Base-by-base conservation (phyloP, 2,113 vertebrate species). In the Triplophysa tibetana region DNA sequence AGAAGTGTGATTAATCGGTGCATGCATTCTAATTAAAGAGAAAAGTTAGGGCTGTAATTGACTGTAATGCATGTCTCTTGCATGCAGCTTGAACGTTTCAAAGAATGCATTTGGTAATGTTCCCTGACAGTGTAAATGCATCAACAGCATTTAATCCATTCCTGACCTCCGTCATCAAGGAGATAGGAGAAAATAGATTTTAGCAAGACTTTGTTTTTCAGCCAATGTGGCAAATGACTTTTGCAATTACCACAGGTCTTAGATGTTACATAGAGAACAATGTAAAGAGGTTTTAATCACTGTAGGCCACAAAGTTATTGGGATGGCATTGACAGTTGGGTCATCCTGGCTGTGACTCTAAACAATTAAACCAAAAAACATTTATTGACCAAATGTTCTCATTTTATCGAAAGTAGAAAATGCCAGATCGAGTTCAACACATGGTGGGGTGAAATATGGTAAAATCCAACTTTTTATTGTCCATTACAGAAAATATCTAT, bases 11-110 rank as follows among this genome's bases (percentile, higher is more conserved):
- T 93, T 91, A 91, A 93, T 93, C 89, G 88, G 87, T 83, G 87
- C 83, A 85, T 86, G 87, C 79, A 61, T 92, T 93, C 92, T 24
- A 92, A 92, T 93, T 94, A 92, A 93, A 92, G 88, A 89, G 87
- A 91, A 91, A 91, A 91, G 89, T 91, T 91, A 88, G 85, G 84
- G 85, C 84, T 69, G 87, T 90, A 94, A 93, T 90, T 89, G 91
- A 91, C 93, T 88, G 86, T 85, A 91, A 90, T 91, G 85, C 73
- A n/a, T n/a, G 83, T 82, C 87, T 85, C 84, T 73, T 33, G 86
- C 56, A 87, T 87, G 74, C 83, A 64, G 74, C 56, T 67, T 66
- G 33, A 69, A 78, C 78, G 0, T 23, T 78, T 84, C 38, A 87
- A 87, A 80, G 60, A 56, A 90, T 90, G 88, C 81, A 77, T 84